Evolutionary conservation across 2,888 invertebrate species (phyloP), one percentile per base, ranked within the genome.

Genomic region (Ophion obscuratus): DNA sequence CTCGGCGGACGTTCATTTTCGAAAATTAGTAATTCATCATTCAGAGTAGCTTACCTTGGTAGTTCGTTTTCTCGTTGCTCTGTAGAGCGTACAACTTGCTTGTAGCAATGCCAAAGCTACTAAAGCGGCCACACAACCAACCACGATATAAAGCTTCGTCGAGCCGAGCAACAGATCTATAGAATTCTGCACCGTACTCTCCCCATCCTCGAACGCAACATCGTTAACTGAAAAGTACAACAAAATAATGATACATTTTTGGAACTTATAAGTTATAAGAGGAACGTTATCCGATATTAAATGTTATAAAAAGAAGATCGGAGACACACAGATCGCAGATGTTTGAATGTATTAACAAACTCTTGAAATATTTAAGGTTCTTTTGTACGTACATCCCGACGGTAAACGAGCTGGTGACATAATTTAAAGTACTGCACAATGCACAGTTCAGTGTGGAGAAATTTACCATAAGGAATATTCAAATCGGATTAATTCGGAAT

Each of bases 31-130:
- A 53, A 77, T 62, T 80, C 57, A 86, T 85, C 74, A 53, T 53
- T 68, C 27, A 78, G 83, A 66, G 66, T 66, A 11, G 75, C 62
- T 95, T 95, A 97, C 97, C 97, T 97, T 97, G 87, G 94, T 92
- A 59, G 92, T 92, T 87, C 95, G 95, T 88, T 95, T 95, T 89
- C 95, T 95, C 27, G 96, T 95, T 0, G 96, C 96, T 90, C 96
- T 96, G 94, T 97, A 97, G 70, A 98, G 96, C 2, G 98, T 98
- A 92, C 98, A 98, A 75, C 95, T 96, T 0, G 98, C 98, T 94
- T 98, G 98, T 70, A 98, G 95, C 14, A 98, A 90, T 0, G 97
- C 97, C 62, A 98, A 96, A 27, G 98, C 94, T 53, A 98, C 95
- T 66, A 98, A 94, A 0, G 98, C 98, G 0, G 96, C 96, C 81